A percentile compares a stretch with the other conserved stretches of the same genome.
These are phyloP conservation scores for Serripes groenlandicus DNA, from an alignment of 2,888 invertebrate species.

Conservation along the genomic window DNA sequence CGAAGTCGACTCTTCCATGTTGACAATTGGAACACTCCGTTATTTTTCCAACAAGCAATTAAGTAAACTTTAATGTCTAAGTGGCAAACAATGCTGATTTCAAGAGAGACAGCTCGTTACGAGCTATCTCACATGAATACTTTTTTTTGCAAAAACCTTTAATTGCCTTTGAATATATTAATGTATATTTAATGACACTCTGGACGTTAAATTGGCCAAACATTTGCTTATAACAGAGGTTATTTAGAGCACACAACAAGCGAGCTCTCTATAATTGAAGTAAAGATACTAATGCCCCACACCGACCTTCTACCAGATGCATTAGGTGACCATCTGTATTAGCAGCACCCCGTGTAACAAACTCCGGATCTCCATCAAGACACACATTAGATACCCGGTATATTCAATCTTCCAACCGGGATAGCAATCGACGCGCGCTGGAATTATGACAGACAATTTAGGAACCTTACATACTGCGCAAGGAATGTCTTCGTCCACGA, in stretches of 20 bases:
- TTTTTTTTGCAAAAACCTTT: no score
- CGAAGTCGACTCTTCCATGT: no score
- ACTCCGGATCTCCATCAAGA: conserved; percentile 63
- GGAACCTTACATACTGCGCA: conserved; percentile 42
- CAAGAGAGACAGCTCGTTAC: no score
- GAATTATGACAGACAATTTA: neutral
- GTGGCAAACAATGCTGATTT: no score
- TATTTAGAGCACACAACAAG: conserved; percentile 72
- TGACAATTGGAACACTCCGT: no score
- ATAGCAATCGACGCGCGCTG: neutral
- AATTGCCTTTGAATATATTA: no score
- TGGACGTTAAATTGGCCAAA: no score
- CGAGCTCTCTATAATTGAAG: conserved; percentile 56
- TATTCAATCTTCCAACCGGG: neutral
- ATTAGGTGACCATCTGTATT: conserved; percentile 58
- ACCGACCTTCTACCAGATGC: conserved; percentile 58
- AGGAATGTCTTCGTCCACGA: conserved; percentile 47
- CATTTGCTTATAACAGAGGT: no score
- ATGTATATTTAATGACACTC: no score
- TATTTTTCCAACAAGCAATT: no score
- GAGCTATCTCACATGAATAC: no score
- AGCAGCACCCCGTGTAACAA: conserved; percentile 22
- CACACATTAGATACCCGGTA: conserved; percentile 37
- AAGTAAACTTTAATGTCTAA: no score
- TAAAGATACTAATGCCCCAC: conserved; percentile 72